These are phyloP conservation scores for Zeugodacus cucurbitae DNA, from an alignment of 1,140 invertebrate genomes.

Conservation along the genomic window DNA sequence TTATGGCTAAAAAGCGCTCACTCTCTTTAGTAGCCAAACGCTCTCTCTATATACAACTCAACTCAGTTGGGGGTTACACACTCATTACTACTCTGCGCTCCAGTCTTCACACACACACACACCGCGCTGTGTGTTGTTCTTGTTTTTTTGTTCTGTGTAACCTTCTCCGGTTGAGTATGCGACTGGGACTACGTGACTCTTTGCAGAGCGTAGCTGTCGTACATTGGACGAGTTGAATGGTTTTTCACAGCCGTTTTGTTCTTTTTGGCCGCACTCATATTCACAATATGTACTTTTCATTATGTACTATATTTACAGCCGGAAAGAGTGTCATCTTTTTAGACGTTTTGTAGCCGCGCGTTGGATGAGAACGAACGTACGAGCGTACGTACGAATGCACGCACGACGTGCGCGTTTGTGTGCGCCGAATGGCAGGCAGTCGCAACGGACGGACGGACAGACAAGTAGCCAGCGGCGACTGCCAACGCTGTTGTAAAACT, in stretches of 20 bases:
- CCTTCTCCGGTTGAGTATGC: neutral
- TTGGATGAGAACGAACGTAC: neutral
- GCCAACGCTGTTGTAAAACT: slow-evolving; percentile 4
- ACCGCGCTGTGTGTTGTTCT: neutral
- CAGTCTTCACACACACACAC: neutral
- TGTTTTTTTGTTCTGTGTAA: neutral
- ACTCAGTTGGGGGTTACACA: neutral
- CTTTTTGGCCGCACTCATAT: neutral
- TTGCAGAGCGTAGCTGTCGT: neutral
- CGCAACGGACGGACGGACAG: neutral
- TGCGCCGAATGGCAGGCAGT: neutral
- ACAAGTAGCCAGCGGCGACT: neutral
- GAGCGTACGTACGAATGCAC: neutral
- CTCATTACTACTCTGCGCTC: neutral
- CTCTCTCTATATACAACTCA: neutral
- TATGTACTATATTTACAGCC: slow-evolving; percentile 31
- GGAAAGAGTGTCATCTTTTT: slow-evolving; percentile 35
- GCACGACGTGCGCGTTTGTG: neutral
- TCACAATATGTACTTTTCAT: neutral
- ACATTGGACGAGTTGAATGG: neutral
- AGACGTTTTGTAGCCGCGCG: slow-evolving; percentile 19
- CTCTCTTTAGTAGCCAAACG: neutral
- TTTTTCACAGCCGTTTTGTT: neutral
- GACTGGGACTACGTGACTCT: slow-evolving; percentile 5
- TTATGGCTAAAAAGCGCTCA: neutral